Evolutionary conservation across 1,140 invertebrate genomes (phyloP).

Genomic region (Hypsibius dujardini): DNA sequence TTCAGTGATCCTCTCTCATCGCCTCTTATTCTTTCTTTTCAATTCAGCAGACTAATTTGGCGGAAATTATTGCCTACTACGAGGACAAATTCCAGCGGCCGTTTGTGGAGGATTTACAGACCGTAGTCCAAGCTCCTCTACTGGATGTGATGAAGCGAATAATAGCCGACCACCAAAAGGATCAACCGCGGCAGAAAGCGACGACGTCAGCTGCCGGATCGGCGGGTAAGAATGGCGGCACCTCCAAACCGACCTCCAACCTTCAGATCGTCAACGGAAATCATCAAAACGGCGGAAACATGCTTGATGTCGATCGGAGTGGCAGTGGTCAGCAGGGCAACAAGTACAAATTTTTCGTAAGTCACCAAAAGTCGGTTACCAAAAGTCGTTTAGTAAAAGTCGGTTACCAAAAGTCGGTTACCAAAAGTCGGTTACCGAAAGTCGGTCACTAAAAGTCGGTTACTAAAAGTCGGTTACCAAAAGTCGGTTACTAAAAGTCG

Average conservation of each 20-base stretch:
- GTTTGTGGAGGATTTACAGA: neutral
- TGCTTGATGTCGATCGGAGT: neutral
- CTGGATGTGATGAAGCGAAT: constrained; percentile 11
- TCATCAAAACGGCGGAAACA: neutral
- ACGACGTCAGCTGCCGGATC: neutral
- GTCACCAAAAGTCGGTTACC: neutral
- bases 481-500: no score
- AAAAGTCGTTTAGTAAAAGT: no score
- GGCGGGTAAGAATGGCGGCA: neutral
- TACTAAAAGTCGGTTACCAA: no score
- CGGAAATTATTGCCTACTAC: neutral
- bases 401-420: no score
- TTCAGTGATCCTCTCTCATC: no score
- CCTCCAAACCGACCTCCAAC: neutral
- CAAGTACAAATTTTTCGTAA: constrained; percentile 15
- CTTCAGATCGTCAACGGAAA: neutral
- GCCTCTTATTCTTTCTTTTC: no score
- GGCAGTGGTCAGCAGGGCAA: neutral
- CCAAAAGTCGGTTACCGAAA: no score
- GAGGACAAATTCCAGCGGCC: neutral
- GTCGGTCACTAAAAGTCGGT: no score
- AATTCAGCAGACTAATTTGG: neutral
- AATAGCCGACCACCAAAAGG: neutral
- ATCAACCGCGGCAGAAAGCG: neutral
- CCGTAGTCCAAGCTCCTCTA: neutral